Base-by-base conservation (phyloP, 1,140 invertebrate genomes). In the Parapsyche elsis region DNA sequence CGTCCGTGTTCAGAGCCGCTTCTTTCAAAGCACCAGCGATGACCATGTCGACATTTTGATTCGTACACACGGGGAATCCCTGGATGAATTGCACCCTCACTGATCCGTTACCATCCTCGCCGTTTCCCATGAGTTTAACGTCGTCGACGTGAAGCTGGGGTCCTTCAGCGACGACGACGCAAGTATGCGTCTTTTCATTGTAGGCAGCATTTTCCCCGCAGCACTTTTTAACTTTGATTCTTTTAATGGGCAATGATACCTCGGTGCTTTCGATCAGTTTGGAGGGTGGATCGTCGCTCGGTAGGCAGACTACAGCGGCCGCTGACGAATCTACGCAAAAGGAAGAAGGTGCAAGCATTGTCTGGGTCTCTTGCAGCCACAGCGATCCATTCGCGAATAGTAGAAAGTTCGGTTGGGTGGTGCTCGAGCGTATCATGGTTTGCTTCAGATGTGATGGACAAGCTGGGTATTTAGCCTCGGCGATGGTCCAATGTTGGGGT, bases 271-370 rank as follows among this genome's bases (percentile, higher is more conserved):
- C 38, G 49, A 77, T 59, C 75, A 9, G 81, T 85, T 81, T 82
- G 80, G 78, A 67, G 81, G 12, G 82, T 85, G 81, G 87, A 26
- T 83, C 84, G 19, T 86, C 86, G 21, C 85, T 86, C 24, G 87
- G 86, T 26, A 85, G 83, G 84, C 93, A 94, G 0, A 92, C 89
- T 0, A 94, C 84, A 5, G 92, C 88, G 0, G 90, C 90, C 0
- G 86, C 87, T 0, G 86, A 87, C 4, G 87, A 83, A 83, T 94
- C 92, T 16, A 90, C 89, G 83, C 93, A 94, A 82, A 90, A 94
- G 2, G 90, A 86, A 0, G 81, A 74, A 0, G 90, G 88, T 0
- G 87, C 83, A 24, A 92, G 85, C 1, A 83, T 84, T 5, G 80
- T 44, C 0, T 49, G 79, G 5, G 83, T 86, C 44, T 89, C 86